Base-by-base conservation (phyloP, 2,797 vertebrate species). In the Petrocephalus schoutedeni region DNA sequence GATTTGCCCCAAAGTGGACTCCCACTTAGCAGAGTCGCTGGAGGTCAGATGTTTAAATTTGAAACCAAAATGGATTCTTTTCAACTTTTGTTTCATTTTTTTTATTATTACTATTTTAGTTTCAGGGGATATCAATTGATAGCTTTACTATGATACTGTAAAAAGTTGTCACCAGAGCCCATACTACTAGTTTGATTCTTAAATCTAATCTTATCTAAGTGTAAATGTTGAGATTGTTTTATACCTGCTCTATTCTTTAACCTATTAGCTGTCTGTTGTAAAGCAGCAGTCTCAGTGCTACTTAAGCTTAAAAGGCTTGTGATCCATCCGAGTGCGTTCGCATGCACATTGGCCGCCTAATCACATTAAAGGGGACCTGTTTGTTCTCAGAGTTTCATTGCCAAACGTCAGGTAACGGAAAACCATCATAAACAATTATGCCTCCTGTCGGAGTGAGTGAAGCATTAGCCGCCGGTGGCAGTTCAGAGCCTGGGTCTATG, bases 21-120 rank as follows among this genome's bases (percentile, higher is more conserved):
- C 19, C 45, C 49, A 74, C 23, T 74, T 23, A 36, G 21, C 67
- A 74, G 64, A 54, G 82, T 56, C 4, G 53, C 49, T n/a, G 21
- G 82, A 84, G 82, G 82, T 84, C 82, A 53, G 23, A 53, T 54
- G 21, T 84, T 53, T 84, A 84, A 84, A 84, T 84, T 54, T 84
- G 53, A 28, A 84, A 84, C 10, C 6, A 84, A 84, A 54, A 84
- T 84, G 51, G 53, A 84, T 51, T 84, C 41, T 83, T 84, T 54
- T 49, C 49, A n/a, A 32, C 7, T 3, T 84, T 84, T 56, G 49
- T 1, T 56, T 28, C 12, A 54, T 53, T 53, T 83, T 49, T 82
- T 49, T 23, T 54, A n/a, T 4, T 3, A 0, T 41, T 41, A 54
- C 54, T 54, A 28, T 32, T 56, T 54, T 53, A 14, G 23, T 28